Percentiles rank a stretch among this genome's conserved stretches.
These are phyloP conservation scores for Microtus ochrogaster DNA, from an alignment of 2,113 vertebrate genomes.

Conservation along the genomic window DNA sequence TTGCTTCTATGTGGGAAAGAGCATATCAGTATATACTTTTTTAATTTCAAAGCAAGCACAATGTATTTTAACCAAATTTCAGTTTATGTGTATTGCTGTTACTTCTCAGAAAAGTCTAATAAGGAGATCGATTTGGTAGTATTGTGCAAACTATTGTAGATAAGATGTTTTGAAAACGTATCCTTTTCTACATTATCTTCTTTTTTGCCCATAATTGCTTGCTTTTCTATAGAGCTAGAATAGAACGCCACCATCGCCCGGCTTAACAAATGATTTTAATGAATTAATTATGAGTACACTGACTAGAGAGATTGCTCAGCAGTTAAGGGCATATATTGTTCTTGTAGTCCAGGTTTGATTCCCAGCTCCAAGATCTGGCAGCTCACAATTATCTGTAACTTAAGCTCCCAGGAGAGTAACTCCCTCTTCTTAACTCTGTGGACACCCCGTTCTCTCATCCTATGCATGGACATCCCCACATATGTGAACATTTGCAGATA, in stretches of 20 bases:
- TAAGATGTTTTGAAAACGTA: neutral
- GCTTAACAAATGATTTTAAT: conserved; percentile 14
- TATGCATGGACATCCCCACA: neutral
- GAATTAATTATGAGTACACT: conserved; percentile 6
- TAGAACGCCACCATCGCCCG: too few species aligned
- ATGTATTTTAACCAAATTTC: neutral
- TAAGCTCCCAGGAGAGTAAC: neutral
- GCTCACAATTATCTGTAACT: neutral
- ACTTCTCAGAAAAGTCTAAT: conserved; percentile 41
- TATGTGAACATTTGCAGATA: neutral
- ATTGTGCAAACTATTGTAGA: neutral
- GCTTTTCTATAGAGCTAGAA: neutral
- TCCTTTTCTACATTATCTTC: neutral
- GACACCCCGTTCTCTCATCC: too few species aligned
- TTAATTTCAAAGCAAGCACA: conserved; percentile 3
- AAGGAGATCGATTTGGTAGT: neutral
- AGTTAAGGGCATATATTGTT: neutral
- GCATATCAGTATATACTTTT: neutral
- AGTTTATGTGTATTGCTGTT: neutral
- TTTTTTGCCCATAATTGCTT: neutral
- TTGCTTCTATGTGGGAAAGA: neutral
- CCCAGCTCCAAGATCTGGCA: neutral
- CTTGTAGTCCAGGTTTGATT: neutral
- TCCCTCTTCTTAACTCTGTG: neutral
- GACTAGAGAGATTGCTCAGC: neutral